Percentiles rank a stretch among this genome's conserved stretches.
Evolutionary conservation across 2,113 vertebrate species (phyloP).

Genomic region (Caranx melampygus): DNA sequence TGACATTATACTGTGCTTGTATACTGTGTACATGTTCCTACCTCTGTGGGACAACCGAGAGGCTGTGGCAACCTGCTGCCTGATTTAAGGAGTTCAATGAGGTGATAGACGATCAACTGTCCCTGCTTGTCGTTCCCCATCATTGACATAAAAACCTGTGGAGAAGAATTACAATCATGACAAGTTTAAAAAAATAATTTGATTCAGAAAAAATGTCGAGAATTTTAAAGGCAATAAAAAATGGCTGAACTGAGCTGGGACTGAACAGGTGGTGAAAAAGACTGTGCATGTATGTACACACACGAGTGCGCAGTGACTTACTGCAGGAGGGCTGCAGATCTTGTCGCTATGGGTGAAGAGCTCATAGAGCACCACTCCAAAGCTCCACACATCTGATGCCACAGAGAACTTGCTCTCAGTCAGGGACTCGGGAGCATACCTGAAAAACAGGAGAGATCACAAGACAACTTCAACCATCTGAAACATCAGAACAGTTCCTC

Average conservation of each 20-base stretch:
- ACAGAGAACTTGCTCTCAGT: conserved; percentile 98
- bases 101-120: conserved; percentile 97
- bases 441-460: conserved; percentile 52
- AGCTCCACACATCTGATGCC: conserved; percentile 97
- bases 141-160: conserved; percentile 97
- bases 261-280: not conserved
- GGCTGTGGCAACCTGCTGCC: conserved; percentile 91
- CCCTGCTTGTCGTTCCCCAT: conserved; percentile 98
- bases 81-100: conserved; percentile 94
- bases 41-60: conserved; percentile 91
- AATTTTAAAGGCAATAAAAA: not conserved
- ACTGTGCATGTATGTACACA: not conserved
- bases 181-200: not conserved
- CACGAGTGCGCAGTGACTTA: conserved; percentile 77
- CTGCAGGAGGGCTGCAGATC: conserved; percentile 95
- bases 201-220: not conserved
- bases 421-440: conserved; percentile 98
- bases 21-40: conserved; percentile 54
- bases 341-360: conserved; percentile 98
- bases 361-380: conserved; percentile 97
- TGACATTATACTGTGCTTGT: no score
- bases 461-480: not conserved
- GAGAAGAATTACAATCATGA: conserved; percentile 43
- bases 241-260: no score
- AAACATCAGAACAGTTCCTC: not conserved